Evolutionary conservation across 2,797 vertebrate species (phyloP).

Genomic region (Siniperca undulata): DNA sequence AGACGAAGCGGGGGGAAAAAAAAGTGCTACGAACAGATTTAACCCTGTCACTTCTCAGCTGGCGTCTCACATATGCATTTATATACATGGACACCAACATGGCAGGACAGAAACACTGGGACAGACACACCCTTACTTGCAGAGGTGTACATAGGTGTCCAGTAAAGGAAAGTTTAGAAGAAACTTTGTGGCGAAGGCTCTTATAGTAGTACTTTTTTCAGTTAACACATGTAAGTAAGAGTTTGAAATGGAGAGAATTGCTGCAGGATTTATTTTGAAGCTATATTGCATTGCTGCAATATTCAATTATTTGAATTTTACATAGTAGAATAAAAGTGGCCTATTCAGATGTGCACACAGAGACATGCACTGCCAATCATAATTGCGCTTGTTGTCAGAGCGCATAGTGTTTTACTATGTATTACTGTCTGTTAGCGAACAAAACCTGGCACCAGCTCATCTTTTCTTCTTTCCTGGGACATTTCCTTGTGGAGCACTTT

Average conservation of each 20-base stretch:
- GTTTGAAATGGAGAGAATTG: not conserved
- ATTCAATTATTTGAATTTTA: not conserved
- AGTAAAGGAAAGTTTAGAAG: slow-evolving; percentile 14
- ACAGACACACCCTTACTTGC: not conserved
- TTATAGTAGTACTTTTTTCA: not conserved
- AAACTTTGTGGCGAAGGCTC: slow-evolving; percentile 1
- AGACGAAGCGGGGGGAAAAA: slow-evolving; percentile 55
- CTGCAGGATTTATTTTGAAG: slow-evolving; percentile 7
- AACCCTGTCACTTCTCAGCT: slow-evolving; percentile 72
- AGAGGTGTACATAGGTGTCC: not conserved
- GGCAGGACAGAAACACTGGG: slow-evolving; percentile 37
- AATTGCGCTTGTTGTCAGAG: slow-evolving; percentile 27
- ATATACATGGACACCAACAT: slow-evolving; percentile 34
- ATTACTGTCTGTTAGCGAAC: slow-evolving; percentile 26
- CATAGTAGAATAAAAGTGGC: not conserved
- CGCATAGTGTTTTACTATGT: slow-evolving; percentile 18
- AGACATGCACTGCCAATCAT: slow-evolving; percentile 8
- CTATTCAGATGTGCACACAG: not conserved
- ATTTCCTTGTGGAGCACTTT: slow-evolving; percentile 15
- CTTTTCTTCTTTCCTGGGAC: slow-evolving; percentile 11
- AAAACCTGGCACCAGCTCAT: slow-evolving; percentile 30
- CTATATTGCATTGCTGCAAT: not conserved
- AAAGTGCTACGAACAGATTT: slow-evolving; percentile 73
- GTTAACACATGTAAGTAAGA: not conserved
- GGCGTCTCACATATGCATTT: slow-evolving; percentile 25